Evolutionary conservation across 2,113 vertebrate genomes (phyloP).

Genomic region (Ceyx melanurus): DNA sequence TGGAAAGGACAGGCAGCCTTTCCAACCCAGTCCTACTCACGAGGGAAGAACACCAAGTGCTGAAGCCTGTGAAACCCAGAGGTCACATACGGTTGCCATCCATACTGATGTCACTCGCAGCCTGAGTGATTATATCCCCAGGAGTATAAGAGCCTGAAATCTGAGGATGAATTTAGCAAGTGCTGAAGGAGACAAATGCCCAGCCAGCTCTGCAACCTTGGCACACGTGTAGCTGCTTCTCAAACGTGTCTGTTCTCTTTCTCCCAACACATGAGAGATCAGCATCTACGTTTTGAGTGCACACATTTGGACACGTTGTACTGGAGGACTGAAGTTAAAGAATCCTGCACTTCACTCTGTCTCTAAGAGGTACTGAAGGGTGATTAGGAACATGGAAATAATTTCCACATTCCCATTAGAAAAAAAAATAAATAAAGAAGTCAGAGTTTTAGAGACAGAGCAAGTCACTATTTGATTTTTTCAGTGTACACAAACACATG

Average conservation of each 20-base stretch:
- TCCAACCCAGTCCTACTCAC: not conserved
- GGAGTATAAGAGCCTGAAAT: not conserved
- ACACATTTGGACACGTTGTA: fast-evolving
- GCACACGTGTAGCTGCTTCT: not conserved
- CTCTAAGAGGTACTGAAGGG: not conserved
- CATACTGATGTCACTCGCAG: not conserved
- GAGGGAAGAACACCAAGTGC: not conserved
- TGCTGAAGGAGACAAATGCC: not conserved
- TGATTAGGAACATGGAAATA: not conserved
- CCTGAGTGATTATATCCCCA: not conserved
- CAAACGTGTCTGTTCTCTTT: not conserved
- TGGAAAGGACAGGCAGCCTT: not conserved
- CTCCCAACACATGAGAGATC: not conserved
- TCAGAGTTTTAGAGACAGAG: not conserved
- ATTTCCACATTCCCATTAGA: not conserved
- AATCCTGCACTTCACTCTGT: not conserved
- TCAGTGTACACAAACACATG: constrained; percentile 26
- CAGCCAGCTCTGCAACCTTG: not conserved
- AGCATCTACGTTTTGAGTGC: not conserved
- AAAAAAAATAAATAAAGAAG: not conserved
- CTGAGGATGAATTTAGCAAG: not conserved
- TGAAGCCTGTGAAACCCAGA: not conserved
- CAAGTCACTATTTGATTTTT: not conserved
- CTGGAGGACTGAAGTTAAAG: not conserved
- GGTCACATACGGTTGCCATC: not conserved